Base-by-base conservation (phyloP, 2,888 invertebrate species). In the Keiferia lycopersicella region DNA sequence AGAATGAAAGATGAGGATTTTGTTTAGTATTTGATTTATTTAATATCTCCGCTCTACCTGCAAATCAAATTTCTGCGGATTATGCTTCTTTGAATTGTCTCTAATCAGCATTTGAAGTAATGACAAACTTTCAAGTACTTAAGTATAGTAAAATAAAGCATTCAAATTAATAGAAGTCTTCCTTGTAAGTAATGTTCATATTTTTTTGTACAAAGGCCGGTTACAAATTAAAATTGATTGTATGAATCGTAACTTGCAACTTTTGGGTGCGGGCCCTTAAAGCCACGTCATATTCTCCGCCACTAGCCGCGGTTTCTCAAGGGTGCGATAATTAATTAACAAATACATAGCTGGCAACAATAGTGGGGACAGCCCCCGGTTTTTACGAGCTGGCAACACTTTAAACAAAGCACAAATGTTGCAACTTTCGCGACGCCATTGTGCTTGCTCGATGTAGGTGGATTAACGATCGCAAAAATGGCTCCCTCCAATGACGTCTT, bases 291-390 rank as follows among this genome's bases (percentile, higher is more conserved):
- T 51, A 16, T 18, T n/a, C 48, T 48, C 12, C 20, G 10, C 20
- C 20, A 20, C 34, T 12, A 16, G 60, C 2, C 26, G 22, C 14
- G 22, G 45, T 58, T 18, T 22, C 48, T 16, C 38, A 45, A 60
- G 68, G 66, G 65, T 71, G 73, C 75, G 69, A 70, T 80, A 78
- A 80, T 79, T 79, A 80, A 80, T 79, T 74, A 78, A 75, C 72
- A 73, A 77, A 74, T 73, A 73, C 30, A 56, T 26, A 16, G 18
- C 34, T 26, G 56, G 69, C 71, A 79, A 79, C 77, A 79, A 80
- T 77, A 76, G 78, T 76, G 68, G 74, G 63, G 70, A 70, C 59
- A 45, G 57, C 53, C 65, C 74, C 68, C 68, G 65, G 68, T 80
- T 79, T 80, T 79, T 78, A 77, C 67, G 68, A 71, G 61, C 67